phyloP scores from a whole-genome alignment of 2,888 invertebrate genomes.

The Thumatha senex region DNA sequence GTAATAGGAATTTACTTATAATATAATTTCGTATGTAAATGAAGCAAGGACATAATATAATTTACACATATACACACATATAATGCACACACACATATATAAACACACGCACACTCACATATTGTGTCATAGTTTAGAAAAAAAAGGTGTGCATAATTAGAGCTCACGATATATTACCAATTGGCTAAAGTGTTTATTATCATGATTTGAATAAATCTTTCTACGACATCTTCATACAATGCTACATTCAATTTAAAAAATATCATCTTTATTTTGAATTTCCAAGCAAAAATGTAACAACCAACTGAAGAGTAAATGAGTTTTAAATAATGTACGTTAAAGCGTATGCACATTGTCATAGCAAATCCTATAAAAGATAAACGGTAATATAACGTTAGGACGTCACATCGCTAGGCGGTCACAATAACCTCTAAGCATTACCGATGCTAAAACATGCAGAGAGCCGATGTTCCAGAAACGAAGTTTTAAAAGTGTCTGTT shows the following conservation, averaged over 20 bases:
- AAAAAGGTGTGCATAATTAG: too few relatives aligned
- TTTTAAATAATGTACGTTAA: conserved; percentile 14
- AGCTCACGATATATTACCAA: too few relatives aligned
- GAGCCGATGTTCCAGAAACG: neutral
- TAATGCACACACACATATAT: too few relatives aligned
- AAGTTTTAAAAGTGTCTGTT: neutral
- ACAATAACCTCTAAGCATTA: conserved; percentile 49
- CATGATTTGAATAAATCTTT: too few relatives aligned
- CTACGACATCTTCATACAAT: too few relatives aligned
- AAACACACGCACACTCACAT: too few relatives aligned
- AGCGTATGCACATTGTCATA: conserved; percentile 31
- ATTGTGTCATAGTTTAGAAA: too few relatives aligned
- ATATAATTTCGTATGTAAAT: too few relatives aligned
- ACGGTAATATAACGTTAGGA: conserved; percentile 39
- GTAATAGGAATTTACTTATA: too few relatives aligned
- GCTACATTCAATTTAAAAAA: neutral
- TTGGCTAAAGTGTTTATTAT: too few relatives aligned
- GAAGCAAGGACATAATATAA: too few relatives aligned
- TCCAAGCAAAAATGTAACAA: neutral
- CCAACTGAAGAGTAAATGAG: conserved; percentile 6
- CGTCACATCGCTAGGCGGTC: conserved; percentile 7
- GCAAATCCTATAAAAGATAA: conserved; percentile 41
- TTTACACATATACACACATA: too few relatives aligned
- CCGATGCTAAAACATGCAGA: conserved; percentile 48
- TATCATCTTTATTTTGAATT: neutral